A percentile compares a stretch with the other conserved stretches of the same genome.
These are phyloP conservation scores for Leptinotarsa lineolata DNA, from an alignment of 1,140 invertebrate genomes.

Conservation along the genomic window DNA sequence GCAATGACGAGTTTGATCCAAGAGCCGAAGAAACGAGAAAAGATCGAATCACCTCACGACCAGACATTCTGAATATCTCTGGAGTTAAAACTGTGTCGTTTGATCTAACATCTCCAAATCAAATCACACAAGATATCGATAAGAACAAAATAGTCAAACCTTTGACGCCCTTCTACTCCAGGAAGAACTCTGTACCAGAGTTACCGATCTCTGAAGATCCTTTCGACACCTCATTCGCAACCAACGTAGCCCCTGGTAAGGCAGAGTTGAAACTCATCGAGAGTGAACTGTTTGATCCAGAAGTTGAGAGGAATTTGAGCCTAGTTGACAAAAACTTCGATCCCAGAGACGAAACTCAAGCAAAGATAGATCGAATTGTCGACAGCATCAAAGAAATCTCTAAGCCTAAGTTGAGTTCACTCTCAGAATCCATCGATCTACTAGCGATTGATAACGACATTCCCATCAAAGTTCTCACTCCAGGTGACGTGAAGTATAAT, in stretches of 20 bases:
- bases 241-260: conserved; percentile 61
- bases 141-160: conserved; percentile 66
- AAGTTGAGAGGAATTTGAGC: conserved; percentile 58
- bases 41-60: conserved; percentile 61
- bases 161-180: conserved; percentile 76
- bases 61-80: conserved; percentile 61
- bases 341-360: conserved; percentile 55
- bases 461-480: conserved; percentile 65
- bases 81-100: conserved; percentile 72
- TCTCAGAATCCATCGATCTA: conserved; percentile 60
- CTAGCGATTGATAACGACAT: conserved; percentile 63
- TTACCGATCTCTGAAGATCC: conserved; percentile 61
- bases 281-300: conserved; percentile 66
- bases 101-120: conserved; percentile 62
- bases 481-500: conserved; percentile 54
- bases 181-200: conserved; percentile 63
- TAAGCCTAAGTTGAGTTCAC: conserved; percentile 38
- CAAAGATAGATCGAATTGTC: conserved; percentile 53
- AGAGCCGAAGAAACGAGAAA: conserved; percentile 56
- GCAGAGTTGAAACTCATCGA: conserved; percentile 66
- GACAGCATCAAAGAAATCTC: conserved; percentile 44
- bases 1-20: conserved; percentile 78
- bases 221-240: conserved; percentile 69
- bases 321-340: conserved; percentile 67
- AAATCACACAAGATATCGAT: conserved; percentile 55